Percentiles rank a stretch among this genome's conserved stretches.
Conservation (phyloP, 1,140 invertebrate species). For the Apis mellifera region Amel_HAv3.1 CM009932.2:9022001-9022500, state of each 20-base stretch:
- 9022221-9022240: not conserved
- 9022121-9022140: no score
- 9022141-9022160: no score
- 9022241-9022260: not conserved
- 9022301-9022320: not conserved
- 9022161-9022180: not conserved
- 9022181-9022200: not conserved
- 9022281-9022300: not conserved
- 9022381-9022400: not conserved
- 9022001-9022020: constrained; percentile 47
- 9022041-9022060: not conserved
- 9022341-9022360: no score
- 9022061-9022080: not conserved
- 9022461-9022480: not conserved
- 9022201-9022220: no score
- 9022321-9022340: constrained; percentile 17
- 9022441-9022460: not conserved
- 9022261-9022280: not conserved
- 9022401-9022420: not conserved
- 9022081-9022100: not conserved
- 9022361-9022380: not conserved
- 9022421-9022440: not conserved
- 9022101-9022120: no score
- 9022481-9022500: constrained; percentile 27
- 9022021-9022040: constrained; percentile 4